phyloP scores from a whole-genome alignment of 2,113 vertebrate genomes.

The Epinephelus fuscoguttatus region DNA sequence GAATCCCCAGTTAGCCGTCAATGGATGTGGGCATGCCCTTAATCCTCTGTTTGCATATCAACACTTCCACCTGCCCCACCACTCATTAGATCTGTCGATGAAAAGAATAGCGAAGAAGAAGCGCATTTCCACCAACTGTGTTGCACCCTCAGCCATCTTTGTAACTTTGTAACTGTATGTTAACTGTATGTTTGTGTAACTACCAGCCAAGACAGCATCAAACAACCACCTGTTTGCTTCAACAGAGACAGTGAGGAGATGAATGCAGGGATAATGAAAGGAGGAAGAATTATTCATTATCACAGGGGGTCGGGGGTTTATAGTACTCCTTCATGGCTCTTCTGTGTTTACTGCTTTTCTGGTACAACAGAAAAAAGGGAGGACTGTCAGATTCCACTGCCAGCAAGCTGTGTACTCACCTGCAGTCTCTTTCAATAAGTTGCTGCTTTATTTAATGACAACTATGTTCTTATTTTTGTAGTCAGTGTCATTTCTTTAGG shows the following conservation, averaged over 20 bases:
- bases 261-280: background rate
- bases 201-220: background rate
- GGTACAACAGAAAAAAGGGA: constrained; percentile 11
- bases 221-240: constrained; percentile 27
- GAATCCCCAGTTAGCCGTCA: background rate
- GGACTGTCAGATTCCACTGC: background rate
- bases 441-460: background rate
- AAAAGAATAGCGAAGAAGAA: too few species aligned
- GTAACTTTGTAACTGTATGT: background rate
- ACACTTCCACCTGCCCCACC: too few species aligned
- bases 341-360: constrained; percentile 8
- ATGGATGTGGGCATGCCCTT: background rate
- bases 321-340: constrained; percentile 7
- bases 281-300: background rate
- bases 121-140: too few species aligned
- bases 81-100: background rate
- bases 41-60: too few species aligned
- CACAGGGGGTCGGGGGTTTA: background rate
- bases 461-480: background rate
- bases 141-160: background rate
- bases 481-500: background rate
- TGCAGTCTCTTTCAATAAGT: background rate
- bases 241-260: background rate
- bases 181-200: background rate
- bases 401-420: background rate